phyloP scores from a whole-genome alignment of 2,797 vertebrate species.

The Astyanax mexicanus region DNA sequence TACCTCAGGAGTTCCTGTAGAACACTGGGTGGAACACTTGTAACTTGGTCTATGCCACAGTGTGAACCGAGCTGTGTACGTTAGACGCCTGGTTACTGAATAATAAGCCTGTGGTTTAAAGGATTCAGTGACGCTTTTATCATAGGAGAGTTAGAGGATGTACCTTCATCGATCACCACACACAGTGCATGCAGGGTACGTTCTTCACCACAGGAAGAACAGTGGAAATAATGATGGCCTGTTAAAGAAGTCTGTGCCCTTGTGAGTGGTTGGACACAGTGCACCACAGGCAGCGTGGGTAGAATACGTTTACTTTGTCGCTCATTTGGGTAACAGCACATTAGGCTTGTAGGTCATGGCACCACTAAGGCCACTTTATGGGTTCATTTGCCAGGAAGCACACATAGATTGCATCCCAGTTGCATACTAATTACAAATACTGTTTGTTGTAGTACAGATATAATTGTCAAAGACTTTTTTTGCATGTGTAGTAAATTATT shows the following conservation, averaged over 20 bases:
- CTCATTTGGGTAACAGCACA: background rate
- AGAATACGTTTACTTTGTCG: background rate
- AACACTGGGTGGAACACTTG: no score
- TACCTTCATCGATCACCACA: no score
- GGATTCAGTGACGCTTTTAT: background rate
- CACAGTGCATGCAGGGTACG: background rate
- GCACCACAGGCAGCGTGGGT: background rate
- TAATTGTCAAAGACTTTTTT: no score
- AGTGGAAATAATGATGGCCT: background rate
- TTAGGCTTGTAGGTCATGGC: background rate
- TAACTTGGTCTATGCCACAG: no score
- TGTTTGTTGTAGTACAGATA: no score
- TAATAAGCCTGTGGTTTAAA: background rate
- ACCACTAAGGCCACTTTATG: no score
- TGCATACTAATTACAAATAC: no score
- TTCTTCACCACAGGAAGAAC: background rate
- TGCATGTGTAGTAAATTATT: no score
- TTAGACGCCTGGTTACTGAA: background rate
- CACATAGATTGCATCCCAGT: no score
- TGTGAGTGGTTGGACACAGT: background rate
- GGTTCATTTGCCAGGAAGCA: background rate
- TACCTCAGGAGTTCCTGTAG: no score
- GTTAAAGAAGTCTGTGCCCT: background rate
- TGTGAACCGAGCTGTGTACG: background rate
- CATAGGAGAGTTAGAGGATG: background rate